Evolutionary conservation across 2,888 invertebrate genomes (phyloP).

Genomic region (Callinectes sapidus): DNA sequence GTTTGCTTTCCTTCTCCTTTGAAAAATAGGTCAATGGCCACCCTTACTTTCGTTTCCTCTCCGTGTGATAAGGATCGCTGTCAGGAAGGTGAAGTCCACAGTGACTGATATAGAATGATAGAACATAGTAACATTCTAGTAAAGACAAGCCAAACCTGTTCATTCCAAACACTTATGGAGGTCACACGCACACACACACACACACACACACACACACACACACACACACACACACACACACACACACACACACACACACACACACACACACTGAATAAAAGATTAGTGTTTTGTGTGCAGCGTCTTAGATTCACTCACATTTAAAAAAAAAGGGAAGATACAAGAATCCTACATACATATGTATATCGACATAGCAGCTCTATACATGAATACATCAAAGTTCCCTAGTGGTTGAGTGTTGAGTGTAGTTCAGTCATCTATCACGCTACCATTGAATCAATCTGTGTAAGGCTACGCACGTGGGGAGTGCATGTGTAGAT

Average conservation of each 20-base stretch:
- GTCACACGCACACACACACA: not conserved
- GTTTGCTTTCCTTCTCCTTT: not conserved
- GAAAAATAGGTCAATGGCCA: not conserved
- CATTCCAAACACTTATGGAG: not conserved
- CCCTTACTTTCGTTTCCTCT: not conserved
- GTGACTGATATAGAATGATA: not conserved
- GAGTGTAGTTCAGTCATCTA: not conserved
- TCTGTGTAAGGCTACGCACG: not conserved
- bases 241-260: not conserved
- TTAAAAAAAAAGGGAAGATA: too few species aligned
- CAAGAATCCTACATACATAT: too few species aligned
- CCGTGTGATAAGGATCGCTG: not conserved
- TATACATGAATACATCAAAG: too few species aligned
- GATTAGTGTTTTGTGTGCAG: not conserved
- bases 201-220: not conserved
- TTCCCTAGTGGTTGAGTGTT: too few species aligned
- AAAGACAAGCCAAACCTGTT: not conserved
- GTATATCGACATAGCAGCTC: too few species aligned
- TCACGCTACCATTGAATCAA: not conserved
- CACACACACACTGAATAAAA: not conserved
- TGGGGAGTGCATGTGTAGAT: not conserved
- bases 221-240: not conserved
- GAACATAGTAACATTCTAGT: not conserved
- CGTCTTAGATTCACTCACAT: not conserved
- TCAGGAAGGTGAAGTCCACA: not conserved